Evolutionary conservation across 2,797 vertebrate genomes (phyloP), one percentile per base, ranked within the genome.

Genomic region (Phylloscopus collybita): DNA sequence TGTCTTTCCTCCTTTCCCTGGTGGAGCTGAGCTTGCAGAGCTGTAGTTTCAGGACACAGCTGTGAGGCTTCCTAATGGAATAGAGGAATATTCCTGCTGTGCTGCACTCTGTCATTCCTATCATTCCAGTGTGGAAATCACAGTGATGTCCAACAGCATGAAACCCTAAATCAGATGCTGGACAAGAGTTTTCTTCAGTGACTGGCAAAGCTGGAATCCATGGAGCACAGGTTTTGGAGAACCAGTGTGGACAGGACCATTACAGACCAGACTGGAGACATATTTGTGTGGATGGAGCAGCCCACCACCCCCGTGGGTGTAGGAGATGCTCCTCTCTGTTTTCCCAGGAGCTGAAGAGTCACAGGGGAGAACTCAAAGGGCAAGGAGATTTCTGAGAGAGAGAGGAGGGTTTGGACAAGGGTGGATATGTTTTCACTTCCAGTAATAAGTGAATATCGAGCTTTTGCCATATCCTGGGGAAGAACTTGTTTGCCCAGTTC

Each of bases 381-480:
- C 26, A n/a, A 79, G 59, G 66, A 81, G 20, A 4, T 40, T 84
- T 81, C 62, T 59, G 16, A 53, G 45, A n/a, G 15, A n/a, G 15
- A 47, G 42, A 47, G 30, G 6, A 50, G 29, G 32, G 5, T 38
- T 50, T 88, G 62, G 34, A 19, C 26, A 71, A 53, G 51, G 17
- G 11, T 57, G 59, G n/a, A 2, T 32, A 1, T 19, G 1, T 36
- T 85, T 73, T 76, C 27, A 16, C 44, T 44, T 53, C 44, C 50
- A 47, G 8, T 51, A 6, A 25, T 6, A 8, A 0, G 1, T 17
- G 30, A 6, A 0, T 21, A 16, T 27, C 0, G 0, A 53, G 22
- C 47, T 30, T 86, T 78, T 90, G 51, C 56, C 26, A 2, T 34
- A 23, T 76, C 57, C 44, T 34, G 20, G 32, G 51, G n/a, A 44